Evolutionary conservation across 2,888 invertebrate genomes (phyloP), one percentile per base, ranked within the genome.

Genomic region (Catocala fraxini): DNA sequence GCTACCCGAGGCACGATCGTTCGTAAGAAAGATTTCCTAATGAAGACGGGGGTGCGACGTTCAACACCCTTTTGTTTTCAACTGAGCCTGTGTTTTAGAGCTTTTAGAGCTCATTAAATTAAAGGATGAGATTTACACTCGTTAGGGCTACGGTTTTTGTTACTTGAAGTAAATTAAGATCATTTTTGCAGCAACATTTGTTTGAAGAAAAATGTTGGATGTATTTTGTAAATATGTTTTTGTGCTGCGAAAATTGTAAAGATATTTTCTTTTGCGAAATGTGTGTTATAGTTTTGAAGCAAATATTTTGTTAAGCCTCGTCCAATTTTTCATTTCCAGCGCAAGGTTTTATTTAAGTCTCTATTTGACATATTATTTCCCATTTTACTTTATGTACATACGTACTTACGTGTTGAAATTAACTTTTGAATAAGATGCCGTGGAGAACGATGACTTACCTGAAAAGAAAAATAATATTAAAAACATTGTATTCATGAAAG

Each of bases 91-190:
- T 88, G 85, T 91, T 92, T 91, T 89, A 91, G 87, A 87, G 89
- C 89, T 89, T 92, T 90, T 88, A 91, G 89, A 87, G 89, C 90
- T 91, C 92, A 90, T 93, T 92, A 91, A 88, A 89, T 90, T 87
- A 90, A 87, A 88, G 82, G 84, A 84, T 84, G 82, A 81, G 88
- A 86, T 88, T 90, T 87, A 86, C 86, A 88, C 86, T 89, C 87
- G 84, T 86, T 87, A 83, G 71, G 65, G 74, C 75, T 78, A 63
- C 58, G 55, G 78, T 78, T 83, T 84, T 82, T 79, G 84, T 80
- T 69, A 61, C 57, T 67, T 70, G 69, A 71, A 63, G 65, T 68
- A 70, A 66, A 74, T 73, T 75, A 68, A 58, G 48, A 65, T 53
- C 12, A 49, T 57, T 56, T 56, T 65, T 62, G 55, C 45, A 15